phyloP scores from a whole-genome alignment of 2,113 vertebrate species.

The Otolemur garnettii region DNA sequence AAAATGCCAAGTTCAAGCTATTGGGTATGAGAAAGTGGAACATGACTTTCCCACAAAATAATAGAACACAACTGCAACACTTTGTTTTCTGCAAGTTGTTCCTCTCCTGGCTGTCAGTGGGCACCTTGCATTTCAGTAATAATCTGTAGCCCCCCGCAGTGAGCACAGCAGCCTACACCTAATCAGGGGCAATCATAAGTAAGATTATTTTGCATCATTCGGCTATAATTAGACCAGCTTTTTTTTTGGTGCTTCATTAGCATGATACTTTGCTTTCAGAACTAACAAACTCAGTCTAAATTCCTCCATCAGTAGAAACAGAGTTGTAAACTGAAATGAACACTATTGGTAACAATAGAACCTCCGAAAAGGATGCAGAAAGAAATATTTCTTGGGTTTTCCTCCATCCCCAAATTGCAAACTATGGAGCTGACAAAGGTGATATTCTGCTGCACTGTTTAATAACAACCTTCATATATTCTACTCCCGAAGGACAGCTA shows the following conservation, averaged over 20 bases:
- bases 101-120: background rate
- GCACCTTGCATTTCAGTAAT: conserved; percentile 43
- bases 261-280: conserved; percentile 64
- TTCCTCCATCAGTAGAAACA: background rate
- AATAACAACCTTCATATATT: conserved; percentile 61
- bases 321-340: conserved; percentile 54
- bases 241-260: conserved; percentile 74
- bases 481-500: conserved; percentile 21
- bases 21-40: background rate
- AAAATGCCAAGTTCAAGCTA: background rate
- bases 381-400: conserved; percentile 63
- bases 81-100: conserved; percentile 11
- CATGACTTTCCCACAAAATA: background rate
- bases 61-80: background rate
- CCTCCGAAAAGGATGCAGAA: conserved; percentile 29
- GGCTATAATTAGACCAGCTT: conserved; percentile 75
- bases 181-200: conserved; percentile 79
- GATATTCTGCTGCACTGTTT: conserved; percentile 44
- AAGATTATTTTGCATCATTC: conserved; percentile 64
- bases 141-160: conserved; percentile 1
- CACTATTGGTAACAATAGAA: conserved; percentile 68
- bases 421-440: conserved; percentile 48
- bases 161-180: conserved; percentile 56
- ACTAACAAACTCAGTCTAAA: conserved; percentile 71
- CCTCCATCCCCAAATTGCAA: conserved; percentile 49